Conservation (phyloP, 2,888 invertebrate species). For the Aleiodes leptofemur region DNA sequence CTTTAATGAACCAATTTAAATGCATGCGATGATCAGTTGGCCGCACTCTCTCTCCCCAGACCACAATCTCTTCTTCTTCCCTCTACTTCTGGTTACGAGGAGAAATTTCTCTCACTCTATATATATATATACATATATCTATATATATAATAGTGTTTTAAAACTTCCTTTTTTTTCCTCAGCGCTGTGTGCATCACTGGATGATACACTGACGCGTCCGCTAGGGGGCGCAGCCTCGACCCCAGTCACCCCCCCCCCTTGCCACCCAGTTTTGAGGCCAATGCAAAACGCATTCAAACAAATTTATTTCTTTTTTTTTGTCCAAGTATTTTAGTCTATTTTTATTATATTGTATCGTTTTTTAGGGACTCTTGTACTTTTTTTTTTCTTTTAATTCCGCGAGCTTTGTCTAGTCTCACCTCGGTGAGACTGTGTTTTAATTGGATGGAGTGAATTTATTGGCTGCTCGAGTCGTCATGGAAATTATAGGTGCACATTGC, state of each 20-base stretch:
- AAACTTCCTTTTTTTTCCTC: slow-evolving; percentile 57
- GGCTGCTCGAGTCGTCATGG: background rate
- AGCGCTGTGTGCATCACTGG: slow-evolving; percentile 60
- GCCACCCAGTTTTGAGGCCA: background rate
- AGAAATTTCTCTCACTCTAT: slow-evolving; percentile 42
- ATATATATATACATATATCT: background rate
- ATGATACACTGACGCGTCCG: slow-evolving; percentile 58
- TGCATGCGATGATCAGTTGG: slow-evolving; percentile 76
- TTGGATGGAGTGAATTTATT: slow-evolving; percentile 18
- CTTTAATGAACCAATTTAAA: slow-evolving; percentile 76
- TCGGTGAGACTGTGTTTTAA: slow-evolving; percentile 21
- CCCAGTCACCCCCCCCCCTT: slow-evolving; percentile 13
- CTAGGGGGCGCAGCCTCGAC: slow-evolving; percentile 56
- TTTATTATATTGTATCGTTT: background rate
- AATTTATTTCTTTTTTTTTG: background rate
- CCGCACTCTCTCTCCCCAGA: slow-evolving; percentile 67
- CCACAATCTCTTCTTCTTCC: slow-evolving; percentile 69
- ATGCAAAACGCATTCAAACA: slow-evolving; percentile 21
- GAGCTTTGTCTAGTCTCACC: slow-evolving; percentile 20
- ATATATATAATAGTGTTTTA: too few relatives aligned
- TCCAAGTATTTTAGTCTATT: background rate
- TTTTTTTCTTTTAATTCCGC: background rate
- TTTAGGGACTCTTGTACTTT: background rate
- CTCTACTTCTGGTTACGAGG: slow-evolving; percentile 61
- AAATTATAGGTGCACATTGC: background rate